phyloP scores from a whole-genome alignment of 1,140 invertebrate genomes.

The Heliconius nattereri region DNA sequence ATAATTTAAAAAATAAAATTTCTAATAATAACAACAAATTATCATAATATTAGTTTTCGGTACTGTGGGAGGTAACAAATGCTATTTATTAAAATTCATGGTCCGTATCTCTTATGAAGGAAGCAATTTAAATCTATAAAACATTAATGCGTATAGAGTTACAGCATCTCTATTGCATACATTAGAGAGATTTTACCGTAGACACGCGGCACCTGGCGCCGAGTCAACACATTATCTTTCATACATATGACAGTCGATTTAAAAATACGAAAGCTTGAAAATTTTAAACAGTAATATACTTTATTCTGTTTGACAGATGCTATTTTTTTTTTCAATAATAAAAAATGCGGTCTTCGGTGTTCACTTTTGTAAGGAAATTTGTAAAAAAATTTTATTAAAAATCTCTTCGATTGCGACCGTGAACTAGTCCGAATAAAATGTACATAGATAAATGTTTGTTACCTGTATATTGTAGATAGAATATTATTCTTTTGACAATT shows the following conservation, averaged over 20 bases:
- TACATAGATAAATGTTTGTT: constrained; percentile 81
- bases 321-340: background rate
- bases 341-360: constrained; percentile 43
- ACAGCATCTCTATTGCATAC: constrained; percentile 10
- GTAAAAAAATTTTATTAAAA: constrained; percentile 59
- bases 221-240: constrained; percentile 16
- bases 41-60: background rate
- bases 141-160: background rate
- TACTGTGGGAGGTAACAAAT: constrained; percentile 6
- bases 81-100: constrained; percentile 4
- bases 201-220: background rate
- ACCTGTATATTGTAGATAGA: constrained; percentile 81
- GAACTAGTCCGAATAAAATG: constrained; percentile 79
- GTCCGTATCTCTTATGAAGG: background rate
- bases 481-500: constrained; percentile 76
- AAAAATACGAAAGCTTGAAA: constrained; percentile 3
- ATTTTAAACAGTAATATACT: background rate
- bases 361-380: constrained; percentile 63
- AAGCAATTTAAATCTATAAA: constrained; percentile 7
- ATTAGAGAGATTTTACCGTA: constrained; percentile 13
- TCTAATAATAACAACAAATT: background rate
- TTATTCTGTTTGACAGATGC: constrained; percentile 1
- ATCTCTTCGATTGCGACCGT: constrained; percentile 71
- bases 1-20: background rate
- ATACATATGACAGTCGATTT: constrained; percentile 12